Base-by-base conservation (phyloP, 2,113 vertebrate species). In the Sylvicapra grimmia region DNA sequence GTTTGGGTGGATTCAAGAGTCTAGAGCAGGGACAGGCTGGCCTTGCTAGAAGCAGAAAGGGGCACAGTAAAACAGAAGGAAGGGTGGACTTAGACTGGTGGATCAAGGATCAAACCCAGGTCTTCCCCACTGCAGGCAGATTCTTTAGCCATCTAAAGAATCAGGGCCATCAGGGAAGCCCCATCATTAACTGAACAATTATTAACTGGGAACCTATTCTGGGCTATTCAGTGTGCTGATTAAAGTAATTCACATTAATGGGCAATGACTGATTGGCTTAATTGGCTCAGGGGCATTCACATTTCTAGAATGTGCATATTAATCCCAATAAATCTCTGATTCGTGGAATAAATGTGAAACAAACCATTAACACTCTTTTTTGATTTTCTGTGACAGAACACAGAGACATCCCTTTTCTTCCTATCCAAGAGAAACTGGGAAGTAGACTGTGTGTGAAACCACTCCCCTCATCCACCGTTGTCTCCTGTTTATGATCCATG, bases 161-260 rank as follows among this genome's bases (percentile, higher is more conserved):
- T n/a, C n/a, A n/a, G 72, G 44, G 23, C 40, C 23, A 77, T 23
- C 40, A 27, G 72, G 40, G 72, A 77, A 77, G 40, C 40, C 72
- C 40, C 51, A 87, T 86, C 36, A 84, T 91, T 54, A 95, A 92
- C 40, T 86, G 54, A 95, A 89, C 85, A 49, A n/a, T 94, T 90
- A 84, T 96, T 82, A 93, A 86, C 36, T 86, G 89, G 49, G 53
- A 89, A 27, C 89, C 88, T 94, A 12, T 96, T 94, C 86, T 85
- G 93, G 51, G 79, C 56, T 86, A 75, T 89, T 93, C 89, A 68
- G 92, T 87, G 56, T 77, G 61, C 56, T 86, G 68, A 89, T 89
- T 63, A 93, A 94, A 93, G 92, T 77, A 68, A 94, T 94, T 94
- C 90, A 77, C 86, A 44, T 89, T 86, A 84, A 95, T 47, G 93